Conservation (phyloP, 2,797 vertebrate species). For the Yasuhikotakia modesta region DNA sequence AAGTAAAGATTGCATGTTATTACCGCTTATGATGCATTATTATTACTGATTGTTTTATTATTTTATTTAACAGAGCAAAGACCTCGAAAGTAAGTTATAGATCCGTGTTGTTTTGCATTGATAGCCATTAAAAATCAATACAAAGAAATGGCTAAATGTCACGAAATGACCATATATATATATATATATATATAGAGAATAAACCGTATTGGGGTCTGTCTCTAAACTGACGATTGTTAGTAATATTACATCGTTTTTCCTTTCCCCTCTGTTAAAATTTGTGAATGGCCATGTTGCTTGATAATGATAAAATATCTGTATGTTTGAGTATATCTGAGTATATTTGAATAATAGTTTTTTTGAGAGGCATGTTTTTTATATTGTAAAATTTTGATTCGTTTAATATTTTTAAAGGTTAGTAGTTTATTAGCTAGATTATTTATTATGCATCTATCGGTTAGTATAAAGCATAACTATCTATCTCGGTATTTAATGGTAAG, state of each 20-base stretch:
- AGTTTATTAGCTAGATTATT: not conserved
- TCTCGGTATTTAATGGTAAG: not conserved
- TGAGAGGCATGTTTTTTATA: not conserved
- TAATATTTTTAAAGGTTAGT: not conserved
- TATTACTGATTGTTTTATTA: not conserved
- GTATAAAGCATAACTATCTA: not conserved
- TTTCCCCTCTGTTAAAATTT: not conserved
- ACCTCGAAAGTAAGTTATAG: not conserved
- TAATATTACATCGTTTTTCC: not conserved
- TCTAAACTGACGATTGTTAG: not conserved
- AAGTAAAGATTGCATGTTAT: not conserved
- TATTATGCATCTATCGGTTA: not conserved
- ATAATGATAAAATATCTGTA: not conserved
- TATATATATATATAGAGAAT: not conserved
- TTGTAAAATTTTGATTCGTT: not conserved
- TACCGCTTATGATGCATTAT: not conserved
- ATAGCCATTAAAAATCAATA: not conserved
- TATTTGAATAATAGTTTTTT: too few species aligned
- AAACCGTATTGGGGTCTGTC: not conserved
- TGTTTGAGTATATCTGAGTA: not conserved
- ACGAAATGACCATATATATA: slow-evolving; percentile 1
- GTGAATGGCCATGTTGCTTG: not conserved
- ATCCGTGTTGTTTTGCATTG: not conserved
- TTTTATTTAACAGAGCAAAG: not conserved
- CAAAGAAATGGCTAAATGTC: not conserved